Evolutionary conservation across 2,888 invertebrate genomes (phyloP).

Genomic region (Erebia epiphron): DNA sequence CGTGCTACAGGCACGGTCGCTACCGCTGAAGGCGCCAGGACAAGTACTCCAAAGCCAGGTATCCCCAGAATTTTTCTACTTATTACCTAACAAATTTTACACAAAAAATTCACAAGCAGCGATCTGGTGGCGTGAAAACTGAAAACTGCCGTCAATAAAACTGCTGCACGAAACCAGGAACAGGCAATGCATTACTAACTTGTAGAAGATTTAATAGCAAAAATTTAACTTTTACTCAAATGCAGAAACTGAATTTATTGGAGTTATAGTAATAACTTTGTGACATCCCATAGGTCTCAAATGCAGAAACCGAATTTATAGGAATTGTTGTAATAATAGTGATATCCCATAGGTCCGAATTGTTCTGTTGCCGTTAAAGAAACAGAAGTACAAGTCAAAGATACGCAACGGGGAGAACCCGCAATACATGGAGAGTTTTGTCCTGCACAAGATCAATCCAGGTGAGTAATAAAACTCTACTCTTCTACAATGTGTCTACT

Average conservation of each 20-base stretch:
- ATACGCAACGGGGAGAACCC: slow-evolving; percentile 95
- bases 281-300: too few species aligned
- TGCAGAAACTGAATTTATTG: too few species aligned
- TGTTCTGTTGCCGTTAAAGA: slow-evolving; percentile 94
- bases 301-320: too few species aligned
- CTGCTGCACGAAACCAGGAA: too few species aligned
- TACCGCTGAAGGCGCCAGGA: slow-evolving; percentile 84
- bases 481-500: too few species aligned
- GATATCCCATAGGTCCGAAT: slow-evolving; percentile 87
- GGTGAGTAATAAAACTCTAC: slow-evolving; percentile 68
- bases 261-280: too few species aligned
- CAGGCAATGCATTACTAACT: too few species aligned
- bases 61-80: background rate
- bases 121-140: too few species aligned
- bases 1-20: slow-evolving; percentile 92
- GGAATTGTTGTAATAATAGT: background rate
- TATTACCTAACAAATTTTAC: background rate
- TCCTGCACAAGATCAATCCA: slow-evolving; percentile 94
- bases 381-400: slow-evolving; percentile 97
- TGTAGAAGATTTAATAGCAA: too few species aligned
- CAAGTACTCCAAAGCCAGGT: slow-evolving; percentile 74
- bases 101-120: too few species aligned
- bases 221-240: too few species aligned
- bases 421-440: slow-evolving; percentile 96
- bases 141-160: too few species aligned